Evolutionary conservation across 2,797 vertebrate genomes (phyloP).

Genomic region (Synanceia verrucosa): DNA sequence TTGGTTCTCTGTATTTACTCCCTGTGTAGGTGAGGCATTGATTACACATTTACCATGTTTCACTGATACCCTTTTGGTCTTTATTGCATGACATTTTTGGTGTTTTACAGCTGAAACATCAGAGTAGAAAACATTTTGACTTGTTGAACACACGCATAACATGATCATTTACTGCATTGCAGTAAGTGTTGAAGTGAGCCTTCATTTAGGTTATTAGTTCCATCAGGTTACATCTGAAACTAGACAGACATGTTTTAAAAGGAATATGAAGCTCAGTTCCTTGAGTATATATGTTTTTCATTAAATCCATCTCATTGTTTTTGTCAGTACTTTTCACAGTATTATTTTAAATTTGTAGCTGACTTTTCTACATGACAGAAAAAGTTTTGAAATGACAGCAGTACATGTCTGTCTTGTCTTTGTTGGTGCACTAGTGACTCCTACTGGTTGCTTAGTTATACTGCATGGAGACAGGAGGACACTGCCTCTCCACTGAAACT

Average conservation of each 20-base stretch:
- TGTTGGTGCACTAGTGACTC: neutral
- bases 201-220: neutral
- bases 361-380: neutral
- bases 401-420: neutral
- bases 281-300: neutral
- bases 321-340: neutral
- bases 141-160: neutral
- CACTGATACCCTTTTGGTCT: neutral
- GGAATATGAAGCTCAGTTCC: neutral
- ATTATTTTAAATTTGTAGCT: neutral
- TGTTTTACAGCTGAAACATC: neutral
- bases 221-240: neutral
- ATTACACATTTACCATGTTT: neutral
- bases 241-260: neutral
- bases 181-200: neutral
- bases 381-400: neutral
- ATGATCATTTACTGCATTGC: neutral
- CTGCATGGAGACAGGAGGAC: neutral
- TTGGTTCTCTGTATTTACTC: slow-evolving; percentile 67
- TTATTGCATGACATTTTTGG: neutral
- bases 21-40: neutral
- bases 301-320: neutral
- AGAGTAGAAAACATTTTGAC: neutral
- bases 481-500: neutral
- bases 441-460: slow-evolving; percentile 63